Percentiles rank a stretch among this genome's conserved stretches.
Conservation (phyloP, 2,888 invertebrate genomes). For the Mallateleia sp. region DNA sequence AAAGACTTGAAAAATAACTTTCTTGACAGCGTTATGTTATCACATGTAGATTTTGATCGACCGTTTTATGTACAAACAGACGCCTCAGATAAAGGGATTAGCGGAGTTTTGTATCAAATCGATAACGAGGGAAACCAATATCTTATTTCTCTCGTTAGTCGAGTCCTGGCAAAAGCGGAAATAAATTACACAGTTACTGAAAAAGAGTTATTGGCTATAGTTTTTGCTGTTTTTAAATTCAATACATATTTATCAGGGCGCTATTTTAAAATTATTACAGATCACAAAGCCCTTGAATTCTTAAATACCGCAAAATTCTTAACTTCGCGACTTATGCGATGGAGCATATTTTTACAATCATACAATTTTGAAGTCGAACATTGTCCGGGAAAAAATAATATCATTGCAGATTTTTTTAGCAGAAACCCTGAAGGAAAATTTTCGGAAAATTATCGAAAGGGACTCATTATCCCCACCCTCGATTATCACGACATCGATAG, state of each 20-base stretch:
- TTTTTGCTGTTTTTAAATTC: constrained; percentile 81
- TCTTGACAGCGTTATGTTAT: not conserved
- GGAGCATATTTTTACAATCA: constrained; percentile 81
- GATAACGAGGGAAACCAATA: constrained; percentile 45
- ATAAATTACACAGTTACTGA: constrained; percentile 80
- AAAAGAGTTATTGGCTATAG: constrained; percentile 81
- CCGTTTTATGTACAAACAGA: constrained; percentile 65
- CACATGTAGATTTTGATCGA: not conserved
- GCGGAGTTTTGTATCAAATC: constrained; percentile 54
- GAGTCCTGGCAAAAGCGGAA: constrained; percentile 75
- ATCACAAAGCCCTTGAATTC: constrained; percentile 82
- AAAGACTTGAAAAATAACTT: constrained; percentile 1
- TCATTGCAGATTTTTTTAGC: constrained; percentile 82
- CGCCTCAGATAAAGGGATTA: constrained; percentile 67
- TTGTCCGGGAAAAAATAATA: constrained; percentile 80
- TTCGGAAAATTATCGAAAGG: no score
- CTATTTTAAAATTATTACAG: constrained; percentile 80
- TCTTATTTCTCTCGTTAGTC: constrained; percentile 79
- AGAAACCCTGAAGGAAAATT: no score
- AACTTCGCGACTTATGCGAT: constrained; percentile 80
- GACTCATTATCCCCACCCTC: no score
- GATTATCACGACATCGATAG: no score
- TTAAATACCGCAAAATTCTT: constrained; percentile 80
- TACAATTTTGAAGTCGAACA: constrained; percentile 79
- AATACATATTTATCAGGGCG: constrained; percentile 80